These are phyloP conservation scores for Fopius arisanus DNA, from an alignment of 1,140 invertebrate species.

Conservation along the genomic window DNA sequence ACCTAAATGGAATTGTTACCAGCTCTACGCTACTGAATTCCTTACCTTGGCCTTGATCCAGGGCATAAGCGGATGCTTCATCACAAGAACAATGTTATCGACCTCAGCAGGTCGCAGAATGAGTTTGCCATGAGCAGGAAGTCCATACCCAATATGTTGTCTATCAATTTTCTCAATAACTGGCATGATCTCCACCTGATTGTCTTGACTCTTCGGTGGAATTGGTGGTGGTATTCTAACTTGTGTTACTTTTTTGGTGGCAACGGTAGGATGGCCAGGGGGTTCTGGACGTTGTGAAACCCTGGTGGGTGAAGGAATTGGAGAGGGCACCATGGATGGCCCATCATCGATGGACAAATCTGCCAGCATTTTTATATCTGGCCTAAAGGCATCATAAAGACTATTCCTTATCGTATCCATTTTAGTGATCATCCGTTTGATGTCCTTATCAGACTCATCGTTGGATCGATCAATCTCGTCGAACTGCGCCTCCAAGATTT, in stretches of 20 bases:
- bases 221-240: slow-evolving; percentile 33
- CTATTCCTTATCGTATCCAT: slow-evolving; percentile 52
- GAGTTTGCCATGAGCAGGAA: slow-evolving; percentile 56
- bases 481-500: slow-evolving; percentile 43
- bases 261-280: slow-evolving; percentile 41
- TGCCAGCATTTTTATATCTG: slow-evolving; percentile 50
- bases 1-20: not conserved
- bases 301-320: not conserved
- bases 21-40: not conserved
- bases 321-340: not conserved
- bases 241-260: slow-evolving; percentile 59
- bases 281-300: slow-evolving; percentile 12
- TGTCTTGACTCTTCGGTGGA: slow-evolving; percentile 40
- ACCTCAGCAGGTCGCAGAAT: slow-evolving; percentile 48
- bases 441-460: slow-evolving; percentile 43
- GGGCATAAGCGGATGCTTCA: slow-evolving; percentile 58
- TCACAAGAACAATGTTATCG: slow-evolving; percentile 54
- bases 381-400: slow-evolving; percentile 54
- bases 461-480: slow-evolving; percentile 46
- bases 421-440: slow-evolving; percentile 46
- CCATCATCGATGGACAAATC: slow-evolving; percentile 53
- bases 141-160: slow-evolving; percentile 37
- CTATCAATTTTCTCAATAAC: slow-evolving; percentile 48
- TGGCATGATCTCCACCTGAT: slow-evolving; percentile 62
- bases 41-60: slow-evolving; percentile 58